Evolutionary conservation across 2,888 invertebrate genomes (phyloP).

Genomic region (Pachliopta kotzebuea): DNA sequence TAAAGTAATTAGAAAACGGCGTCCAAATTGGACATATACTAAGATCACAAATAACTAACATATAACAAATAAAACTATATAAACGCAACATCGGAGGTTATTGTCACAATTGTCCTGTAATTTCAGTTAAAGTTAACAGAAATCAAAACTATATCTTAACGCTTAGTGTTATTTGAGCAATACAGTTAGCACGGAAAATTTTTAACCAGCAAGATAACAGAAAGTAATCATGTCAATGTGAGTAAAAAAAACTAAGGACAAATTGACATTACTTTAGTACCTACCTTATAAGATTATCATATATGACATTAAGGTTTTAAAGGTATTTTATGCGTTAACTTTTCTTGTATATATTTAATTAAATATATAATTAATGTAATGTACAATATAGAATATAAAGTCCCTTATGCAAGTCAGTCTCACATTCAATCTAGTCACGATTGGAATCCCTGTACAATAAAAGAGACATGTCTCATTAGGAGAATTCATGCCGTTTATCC

Average conservation of each 20-base stretch:
- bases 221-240: not conserved
- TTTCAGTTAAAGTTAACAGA: not conserved
- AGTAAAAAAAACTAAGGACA: not conserved
- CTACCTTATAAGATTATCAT: not conserved
- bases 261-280: not conserved
- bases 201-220: not conserved
- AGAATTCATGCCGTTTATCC: no score
- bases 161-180: slow-evolving; percentile 2
- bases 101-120: slow-evolving; percentile 10
- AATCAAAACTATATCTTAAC: not conserved
- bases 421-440: slow-evolving; percentile 8
- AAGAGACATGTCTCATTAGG: not conserved
- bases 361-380: slow-evolving; percentile 3
- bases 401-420: slow-evolving; percentile 23
- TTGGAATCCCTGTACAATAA: slow-evolving; percentile 3
- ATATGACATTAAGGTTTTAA: not conserved
- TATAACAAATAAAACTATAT: slow-evolving; percentile 1
- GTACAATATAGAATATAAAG: slow-evolving; percentile 11
- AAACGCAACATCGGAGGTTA: slow-evolving; percentile 9
- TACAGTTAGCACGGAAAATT: not conserved
- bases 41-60: slow-evolving; percentile 12
- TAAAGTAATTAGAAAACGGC: not conserved
- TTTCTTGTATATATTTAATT: slow-evolving; percentile 3
- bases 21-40: slow-evolving; percentile 1
- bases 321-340: slow-evolving; percentile 4